These are phyloP conservation scores for Bolborhynchus lineola DNA, from an alignment of 2,113 vertebrate species.

Conservation along the genomic window DNA sequence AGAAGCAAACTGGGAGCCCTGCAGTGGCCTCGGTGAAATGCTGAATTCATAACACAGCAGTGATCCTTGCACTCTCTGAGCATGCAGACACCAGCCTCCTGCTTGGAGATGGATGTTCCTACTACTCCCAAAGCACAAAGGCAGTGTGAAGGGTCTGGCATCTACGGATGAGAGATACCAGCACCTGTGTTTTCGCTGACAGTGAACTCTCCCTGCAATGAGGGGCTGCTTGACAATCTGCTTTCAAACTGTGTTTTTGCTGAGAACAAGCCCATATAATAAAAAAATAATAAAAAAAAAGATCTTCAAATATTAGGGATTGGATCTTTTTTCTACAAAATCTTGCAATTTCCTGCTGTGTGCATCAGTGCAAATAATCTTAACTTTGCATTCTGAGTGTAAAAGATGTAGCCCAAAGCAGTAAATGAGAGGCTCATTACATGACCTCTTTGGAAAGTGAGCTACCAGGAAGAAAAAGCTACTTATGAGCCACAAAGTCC, in stretches of 20 bases:
- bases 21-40: background rate
- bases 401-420: background rate
- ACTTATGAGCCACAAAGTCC: background rate
- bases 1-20: background rate
- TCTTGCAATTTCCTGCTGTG: background rate
- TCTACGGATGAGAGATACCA: background rate
- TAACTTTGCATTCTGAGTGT: background rate
- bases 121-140: background rate
- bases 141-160: background rate
- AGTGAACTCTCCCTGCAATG: background rate
- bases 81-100: background rate
- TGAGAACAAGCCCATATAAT: background rate
- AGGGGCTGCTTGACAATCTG: background rate
- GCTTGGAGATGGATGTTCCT: background rate
- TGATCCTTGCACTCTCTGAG: background rate
- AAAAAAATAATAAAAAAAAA: background rate
- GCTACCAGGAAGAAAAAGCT: conserved; percentile 18
- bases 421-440: background rate
- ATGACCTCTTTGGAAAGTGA: background rate
- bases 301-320: background rate
- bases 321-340: background rate
- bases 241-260: background rate
- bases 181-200: background rate
- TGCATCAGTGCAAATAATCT: background rate
- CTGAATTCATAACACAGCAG: background rate